Evolutionary conservation across 1,140 invertebrate genomes (phyloP).

Genomic region (Helicorthomorpha holstii): DNA sequence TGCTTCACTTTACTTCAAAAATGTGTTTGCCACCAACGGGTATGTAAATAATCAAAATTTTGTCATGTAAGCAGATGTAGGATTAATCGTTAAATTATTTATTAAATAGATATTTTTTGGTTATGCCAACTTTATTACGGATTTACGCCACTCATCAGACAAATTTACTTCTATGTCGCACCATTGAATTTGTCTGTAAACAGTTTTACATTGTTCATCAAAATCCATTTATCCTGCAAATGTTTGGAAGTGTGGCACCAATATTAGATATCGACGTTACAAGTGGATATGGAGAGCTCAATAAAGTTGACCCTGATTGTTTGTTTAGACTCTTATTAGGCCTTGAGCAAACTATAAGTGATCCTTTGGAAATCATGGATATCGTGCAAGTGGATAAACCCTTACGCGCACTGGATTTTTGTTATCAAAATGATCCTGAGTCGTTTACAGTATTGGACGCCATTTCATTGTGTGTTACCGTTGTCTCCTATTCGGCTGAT

Average conservation of each 20-base stretch:
- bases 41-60: slow-evolving; percentile 20
- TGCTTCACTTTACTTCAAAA: slow-evolving; percentile 94
- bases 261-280: slow-evolving; percentile 86
- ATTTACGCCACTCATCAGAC: slow-evolving; percentile 96
- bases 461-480: slow-evolving; percentile 89
- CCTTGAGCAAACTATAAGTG: slow-evolving; percentile 77
- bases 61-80: slow-evolving; percentile 1
- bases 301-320: slow-evolving; percentile 77
- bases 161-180: slow-evolving; percentile 81
- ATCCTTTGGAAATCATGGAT: slow-evolving; percentile 88
- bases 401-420: slow-evolving; percentile 89
- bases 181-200: slow-evolving; percentile 93
- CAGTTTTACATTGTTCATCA: slow-evolving; percentile 97
- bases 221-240: slow-evolving; percentile 95
- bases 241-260: slow-evolving; percentile 95
- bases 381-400: slow-evolving; percentile 92
- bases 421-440: slow-evolving; percentile 89
- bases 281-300: slow-evolving; percentile 67
- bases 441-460: slow-evolving; percentile 85
- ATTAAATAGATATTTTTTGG: slow-evolving; percentile 62
- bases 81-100: not conserved
- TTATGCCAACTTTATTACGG: slow-evolving; percentile 92
- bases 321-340: slow-evolving; percentile 82
- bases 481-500: slow-evolving; percentile 92
- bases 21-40: slow-evolving; percentile 96